Conservation (phyloP, 2,888 invertebrate species). For the Trichogramma evanescens region DNA sequence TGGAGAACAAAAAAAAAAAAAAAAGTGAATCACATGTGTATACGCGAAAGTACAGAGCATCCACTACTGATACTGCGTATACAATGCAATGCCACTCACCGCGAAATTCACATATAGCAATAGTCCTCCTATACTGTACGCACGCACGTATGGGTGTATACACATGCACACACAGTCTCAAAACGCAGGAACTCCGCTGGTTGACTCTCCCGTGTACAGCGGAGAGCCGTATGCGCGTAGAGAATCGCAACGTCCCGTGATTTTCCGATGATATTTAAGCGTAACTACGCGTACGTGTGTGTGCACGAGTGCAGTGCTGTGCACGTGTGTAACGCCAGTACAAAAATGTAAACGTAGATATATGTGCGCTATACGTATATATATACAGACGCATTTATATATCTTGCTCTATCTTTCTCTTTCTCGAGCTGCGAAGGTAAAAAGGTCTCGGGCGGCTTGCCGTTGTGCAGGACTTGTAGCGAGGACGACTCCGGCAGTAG, state of each 20-base stretch:
- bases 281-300: too few relatives aligned
- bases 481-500: constrained; percentile 9
- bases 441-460: not conserved
- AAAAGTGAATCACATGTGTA: too few relatives aligned
- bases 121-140: not conserved
- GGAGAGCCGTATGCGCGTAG: not conserved
- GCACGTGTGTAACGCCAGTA: not conserved
- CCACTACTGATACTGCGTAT: too few relatives aligned
- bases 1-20: too few relatives aligned
- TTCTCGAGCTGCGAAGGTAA: constrained; percentile 14
- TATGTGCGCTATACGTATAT: constrained; percentile 9
- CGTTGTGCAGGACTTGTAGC: not conserved
- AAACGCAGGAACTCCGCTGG: constrained; percentile 17
- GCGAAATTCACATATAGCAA: constrained; percentile 4
- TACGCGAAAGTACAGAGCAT: too few relatives aligned
- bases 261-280: constrained; percentile 2
- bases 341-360: not conserved
- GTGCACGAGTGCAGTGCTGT: too few relatives aligned
- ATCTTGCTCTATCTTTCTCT: too few relatives aligned
- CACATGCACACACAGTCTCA: not conserved
- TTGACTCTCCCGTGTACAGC: constrained; percentile 3
- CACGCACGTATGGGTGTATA: not conserved
- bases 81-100: too few relatives aligned
- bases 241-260: not conserved
- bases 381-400: not conserved